Base-by-base conservation (phyloP, 2,888 invertebrate species). In the Pyralis farinalis region DNA sequence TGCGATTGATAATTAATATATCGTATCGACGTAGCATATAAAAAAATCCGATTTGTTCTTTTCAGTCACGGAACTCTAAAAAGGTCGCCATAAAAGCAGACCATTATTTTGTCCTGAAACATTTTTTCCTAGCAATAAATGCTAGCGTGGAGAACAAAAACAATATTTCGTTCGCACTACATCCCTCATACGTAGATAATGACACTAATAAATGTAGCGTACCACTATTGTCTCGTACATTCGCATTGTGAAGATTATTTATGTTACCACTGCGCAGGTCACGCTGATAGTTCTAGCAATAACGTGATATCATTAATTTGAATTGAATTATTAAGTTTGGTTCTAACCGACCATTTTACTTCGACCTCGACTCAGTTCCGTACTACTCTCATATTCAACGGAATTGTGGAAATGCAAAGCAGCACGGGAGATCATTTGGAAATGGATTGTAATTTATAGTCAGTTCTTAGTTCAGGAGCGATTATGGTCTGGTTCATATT, bases 251-350 rank as follows among this genome's bases (percentile, higher is more conserved):
- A 56, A 53, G 46, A 55, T 62, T 63, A 66, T 66, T 64, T 62
- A 63, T 52, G 55, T 46, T 47, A 47, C 57, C 58, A 58, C 57
- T 58, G 54, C 47, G 49, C 47, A 47, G 58, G 48, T 55, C 56
- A 58, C 47, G 40, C 46, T 55, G 53, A 55, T 57, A 50, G 55
- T 49, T 51, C 48, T 42, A 37, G 52, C 49, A 55, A 58, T 58
- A 62, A 55, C 41, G 40, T 40, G 48, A 43, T 43, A 53, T 55
- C 57, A 59, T 63, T 64, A 64, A 63, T 62, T 57, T 56, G 49
- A 57, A 63, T 62, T 56, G 57, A 63, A 59, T 63, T 58, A 61
- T 60, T 59, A 56, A 57, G 53, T 60, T 56, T 29, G 46, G 30
- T 30, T 40, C 43, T 42, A 50, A 50, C 45, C 36, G 16, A 34